Evolutionary conservation across 2,113 vertebrate species (phyloP), one percentile per base, ranked within the genome.

Genomic region (Micromys minutus): DNA sequence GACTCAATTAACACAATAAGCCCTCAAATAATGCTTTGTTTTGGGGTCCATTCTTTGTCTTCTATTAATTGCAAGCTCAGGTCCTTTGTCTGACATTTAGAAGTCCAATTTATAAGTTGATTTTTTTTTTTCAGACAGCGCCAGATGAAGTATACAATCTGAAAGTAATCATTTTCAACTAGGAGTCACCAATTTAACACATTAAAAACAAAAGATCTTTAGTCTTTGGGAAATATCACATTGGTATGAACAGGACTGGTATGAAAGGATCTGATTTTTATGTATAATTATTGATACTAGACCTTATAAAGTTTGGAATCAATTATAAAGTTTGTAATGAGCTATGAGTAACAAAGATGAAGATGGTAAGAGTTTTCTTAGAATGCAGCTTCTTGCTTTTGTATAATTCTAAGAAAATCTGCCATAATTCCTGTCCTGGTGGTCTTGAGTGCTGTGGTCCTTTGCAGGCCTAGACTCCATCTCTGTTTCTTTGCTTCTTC

Each of bases 81-180:
- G n/a, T 50, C 5, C 9, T 29, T 16, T 24, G 5, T 9, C 11
- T 34, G 2, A 3, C 8, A 13, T 4, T 4, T 50, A 13, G 21
- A 47, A 59, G 0, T 39, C 7, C 11, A 17, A 12, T 1, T 1
- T 4, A 5, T 36, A 31, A 42, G 0, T 2, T n/a, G 19, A n/a
- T n/a, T n/a, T 47, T 72, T 65, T 9, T 0, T 83, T 55, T 79
- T 75, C 34, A 72, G 45, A 57, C 1, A 52, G 19, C 63, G 26
- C 3, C 8, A 29, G 4, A 36, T 19, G 39, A 47, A n/a, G 10
- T 2, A 12, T 52, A 15, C 3, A 7, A 0, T 31, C 42, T 50
- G 34, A 47, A 15, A n/a, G 17, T n/a, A 52, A 67, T 55, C 55
- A n/a, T 55, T 47, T n/a, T 17, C 10, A 24, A 13, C 16, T 36